A percentile compares a stretch with the other conserved stretches of the same genome.
Evolutionary conservation across 2,888 invertebrate genomes (phyloP).

Genomic region (Willowsia nigromaculata): DNA sequence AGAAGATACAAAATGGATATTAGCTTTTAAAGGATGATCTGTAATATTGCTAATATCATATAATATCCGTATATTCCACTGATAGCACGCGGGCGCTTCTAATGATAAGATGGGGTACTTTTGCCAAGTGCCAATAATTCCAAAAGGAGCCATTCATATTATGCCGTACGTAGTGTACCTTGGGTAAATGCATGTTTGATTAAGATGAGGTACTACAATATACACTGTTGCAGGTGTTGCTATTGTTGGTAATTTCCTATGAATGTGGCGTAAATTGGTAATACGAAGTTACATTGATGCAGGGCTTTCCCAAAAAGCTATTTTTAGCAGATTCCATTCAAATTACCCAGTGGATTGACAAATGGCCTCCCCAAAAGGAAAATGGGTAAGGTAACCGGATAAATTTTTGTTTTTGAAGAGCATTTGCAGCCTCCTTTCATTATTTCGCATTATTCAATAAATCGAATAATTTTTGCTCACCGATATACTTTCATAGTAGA

Average conservation of each 20-base stretch:
- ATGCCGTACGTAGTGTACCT: no score
- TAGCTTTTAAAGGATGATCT: not conserved
- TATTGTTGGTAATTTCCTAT: no score
- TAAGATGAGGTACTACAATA: not conserved
- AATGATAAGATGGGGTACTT: no score
- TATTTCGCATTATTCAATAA: not conserved
- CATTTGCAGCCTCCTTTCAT: no score
- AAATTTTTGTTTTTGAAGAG: no score
- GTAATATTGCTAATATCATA: not conserved
- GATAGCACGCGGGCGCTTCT: no score
- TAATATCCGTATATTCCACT: not conserved
- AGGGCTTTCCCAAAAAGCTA: not conserved
- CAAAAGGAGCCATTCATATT: no score
- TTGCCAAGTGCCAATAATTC: no score
- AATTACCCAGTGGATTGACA: not conserved
- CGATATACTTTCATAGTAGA: no score
- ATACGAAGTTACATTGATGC: not conserved
- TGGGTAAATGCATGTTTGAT: not conserved
- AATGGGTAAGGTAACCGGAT: no score
- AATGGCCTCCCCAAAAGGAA: not conserved
- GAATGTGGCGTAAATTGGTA: no score
- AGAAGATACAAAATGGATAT: not conserved
- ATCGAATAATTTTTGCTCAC: no score
- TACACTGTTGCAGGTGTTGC: not conserved
- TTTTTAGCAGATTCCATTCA: not conserved